A percentile compares a stretch with the other conserved stretches of the same genome.
Evolutionary conservation across 2,797 vertebrate species (phyloP).

Genomic region (Heteromormyrus szaboi): DNA sequence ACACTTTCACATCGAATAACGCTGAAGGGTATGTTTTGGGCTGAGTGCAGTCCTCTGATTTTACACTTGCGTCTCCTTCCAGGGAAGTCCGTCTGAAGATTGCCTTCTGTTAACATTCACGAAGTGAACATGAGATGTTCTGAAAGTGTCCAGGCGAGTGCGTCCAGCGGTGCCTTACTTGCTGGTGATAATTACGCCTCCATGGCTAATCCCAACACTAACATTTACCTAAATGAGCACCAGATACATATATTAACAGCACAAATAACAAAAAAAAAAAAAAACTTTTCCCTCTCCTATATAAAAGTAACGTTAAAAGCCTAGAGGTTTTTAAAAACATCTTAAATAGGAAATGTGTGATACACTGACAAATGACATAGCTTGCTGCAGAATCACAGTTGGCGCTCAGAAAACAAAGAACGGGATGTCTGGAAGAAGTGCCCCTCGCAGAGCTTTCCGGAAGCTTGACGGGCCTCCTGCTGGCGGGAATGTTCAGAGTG

Average conservation of each 20-base stretch:
- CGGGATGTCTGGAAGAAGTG: neutral
- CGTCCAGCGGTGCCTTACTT: neutral
- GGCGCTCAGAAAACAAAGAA: neutral
- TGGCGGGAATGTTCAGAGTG: slow-evolving; percentile 10
- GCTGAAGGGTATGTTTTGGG: neutral
- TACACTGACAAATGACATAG: neutral
- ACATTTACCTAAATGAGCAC: slow-evolving; percentile 13
- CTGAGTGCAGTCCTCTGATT: neutral
- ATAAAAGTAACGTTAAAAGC: slow-evolving; percentile 23
- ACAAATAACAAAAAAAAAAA: neutral
- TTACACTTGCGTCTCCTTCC: neutral
- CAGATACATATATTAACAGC: neutral
- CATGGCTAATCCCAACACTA: neutral
- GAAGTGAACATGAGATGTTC: neutral
- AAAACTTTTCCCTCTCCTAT: neutral
- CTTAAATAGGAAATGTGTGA: slow-evolving; percentile 14
- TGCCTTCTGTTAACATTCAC: neutral
- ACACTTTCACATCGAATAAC: neutral
- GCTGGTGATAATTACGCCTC: slow-evolving; percentile 17
- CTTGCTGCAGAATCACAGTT: slow-evolving; percentile 3
- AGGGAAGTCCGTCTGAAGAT: neutral
- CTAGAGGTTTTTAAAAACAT: slow-evolving; percentile 7
- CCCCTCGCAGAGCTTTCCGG: neutral
- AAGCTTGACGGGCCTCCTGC: neutral
- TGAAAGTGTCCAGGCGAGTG: neutral